Evolutionary conservation across 1,140 invertebrate species (phyloP), one percentile per base, ranked within the genome.

Genomic region (Pogonomyrmex californicus): DNA sequence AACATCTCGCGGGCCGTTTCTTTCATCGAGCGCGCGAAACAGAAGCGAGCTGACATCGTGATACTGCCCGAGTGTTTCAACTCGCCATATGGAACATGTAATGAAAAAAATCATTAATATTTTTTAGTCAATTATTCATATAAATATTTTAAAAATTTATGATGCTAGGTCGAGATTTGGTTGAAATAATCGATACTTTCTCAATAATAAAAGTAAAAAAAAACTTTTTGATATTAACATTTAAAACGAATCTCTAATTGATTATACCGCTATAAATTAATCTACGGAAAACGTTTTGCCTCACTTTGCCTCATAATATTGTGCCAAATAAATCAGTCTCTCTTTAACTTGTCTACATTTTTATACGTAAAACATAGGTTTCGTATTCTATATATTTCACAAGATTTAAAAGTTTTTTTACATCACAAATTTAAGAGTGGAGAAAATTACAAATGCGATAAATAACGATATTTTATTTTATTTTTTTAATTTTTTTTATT

Each of bases 1-100:
- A 99, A 99, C 95, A 94, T 99, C 7, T 93, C 95, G 38, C 96
- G 96, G 90, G 98, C 98, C 12, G 93, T 97, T 1, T 96, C 96
- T 63, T 96, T 97, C 71, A 98, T 99, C 73, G 96, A 97, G 89
- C 95, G 97, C 79, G 98, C 98, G 3, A 97, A 97, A 91, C 93
- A 97, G 73, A 97, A 97, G 23, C 68, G 36, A 23, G 98, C 98
- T 0, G 96, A 98, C 58, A 91, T 99, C 38, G 96, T 99, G 17
- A 97, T 97, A 0, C 93, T 99, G 14, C 98, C 98, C 0, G 98
- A 99, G 96, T 99, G 98, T 92, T 99, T 99, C 91, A 99, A 99
- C 95, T 98, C 97, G 44, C 98, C 98, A 0, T 99, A 99, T 95
- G 98, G 98, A 86, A 98, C 98, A 47, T 95, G 97, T 97, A 96